A percentile compares a stretch with the other conserved stretches of the same genome.
These are phyloP conservation scores for Formica aserva DNA, from an alignment of 2,888 invertebrate genomes.

Conservation along the genomic window DNA sequence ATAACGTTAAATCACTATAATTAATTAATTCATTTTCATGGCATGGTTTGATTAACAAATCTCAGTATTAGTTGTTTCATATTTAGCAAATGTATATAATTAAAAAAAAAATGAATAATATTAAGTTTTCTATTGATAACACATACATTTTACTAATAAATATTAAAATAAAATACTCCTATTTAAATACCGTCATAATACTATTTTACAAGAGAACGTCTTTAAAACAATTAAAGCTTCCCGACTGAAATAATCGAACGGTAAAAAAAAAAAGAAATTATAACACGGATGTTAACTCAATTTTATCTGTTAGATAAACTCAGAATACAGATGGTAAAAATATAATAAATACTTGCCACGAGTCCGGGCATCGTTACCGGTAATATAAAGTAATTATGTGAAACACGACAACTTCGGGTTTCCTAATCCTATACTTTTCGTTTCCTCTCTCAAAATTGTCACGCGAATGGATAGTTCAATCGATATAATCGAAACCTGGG, in stretches of 20 bases:
- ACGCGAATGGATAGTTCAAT: constrained; percentile 21
- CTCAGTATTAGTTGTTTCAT: not conserved
- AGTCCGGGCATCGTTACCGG: not conserved
- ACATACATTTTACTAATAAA: not conserved
- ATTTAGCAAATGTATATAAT: not conserved
- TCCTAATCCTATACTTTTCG: constrained; percentile 33
- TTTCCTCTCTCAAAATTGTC: constrained; percentile 28
- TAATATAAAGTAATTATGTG: constrained; percentile 13
- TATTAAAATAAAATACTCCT: not conserved
- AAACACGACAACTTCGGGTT: constrained; percentile 20
- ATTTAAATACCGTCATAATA: not conserved
- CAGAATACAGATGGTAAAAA: not conserved
- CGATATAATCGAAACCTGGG: constrained; percentile 32
- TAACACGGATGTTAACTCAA: not conserved
- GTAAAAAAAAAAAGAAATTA: constrained; percentile 3
- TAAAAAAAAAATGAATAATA: not conserved
- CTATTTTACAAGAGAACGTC: not conserved
- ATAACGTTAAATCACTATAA: not conserved
- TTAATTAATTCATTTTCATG: not conserved
- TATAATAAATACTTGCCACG: not conserved
- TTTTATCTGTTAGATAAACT: not conserved
- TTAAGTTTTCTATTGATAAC: not conserved
- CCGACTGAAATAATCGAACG: not conserved
- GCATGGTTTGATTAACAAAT: not conserved
- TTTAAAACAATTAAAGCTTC: not conserved